Base-by-base conservation (phyloP, 2,797 vertebrate species). In the Mycteria americana region DNA sequence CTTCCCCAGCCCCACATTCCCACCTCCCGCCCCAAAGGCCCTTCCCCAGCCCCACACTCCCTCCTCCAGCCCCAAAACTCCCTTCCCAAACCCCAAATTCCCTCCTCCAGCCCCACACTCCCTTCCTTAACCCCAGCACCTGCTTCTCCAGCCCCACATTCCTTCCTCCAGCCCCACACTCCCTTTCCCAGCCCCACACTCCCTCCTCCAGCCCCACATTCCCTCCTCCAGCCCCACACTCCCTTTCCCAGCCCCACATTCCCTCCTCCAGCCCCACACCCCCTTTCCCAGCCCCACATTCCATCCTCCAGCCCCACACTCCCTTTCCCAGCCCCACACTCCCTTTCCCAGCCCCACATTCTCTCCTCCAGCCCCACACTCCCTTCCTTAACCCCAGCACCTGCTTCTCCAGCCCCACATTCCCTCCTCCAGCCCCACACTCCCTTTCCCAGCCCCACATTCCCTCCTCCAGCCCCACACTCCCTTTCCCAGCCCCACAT, bases 101-200 rank as follows among this genome's bases (percentile, higher is more conserved):
- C 30, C 4, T 45, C 8, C 30, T 4, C 43, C 15, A 31, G 10
- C 12, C 13, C 30, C 41, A 11, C 6, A 11, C 6, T 5, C 13
- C 39, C 19, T 18, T 2, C 4, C 1, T 3, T 5, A 33, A 0
- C 30, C 41, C 53, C 17, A 11, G 18, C 31, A 23, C 11, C 9
- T 9, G 6, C 19, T 63, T 23, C 23, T 5, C 33, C 6, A n/a
- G 16, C 16, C 46, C 67, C 27, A 33, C 9, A n/a, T 9, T 12
- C 65, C 27, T 6, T 43, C 9, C 9, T 3, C 39, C 30, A 41
- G 13, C 25, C 28, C 28, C 39, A 22, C 30, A 64, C 4, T 5
- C 57, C 28, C 18, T 43, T 14, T 6, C 5, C 30, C 14, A 33
- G 4, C 30, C 41, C 41, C 41, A 22, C 2, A 30, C 10, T 5